Percentiles rank a stretch among this genome's conserved stretches.
phyloP scores from a whole-genome alignment of 1,140 invertebrate genomes.

The Leptinotarsa undecemlineata region DNA sequence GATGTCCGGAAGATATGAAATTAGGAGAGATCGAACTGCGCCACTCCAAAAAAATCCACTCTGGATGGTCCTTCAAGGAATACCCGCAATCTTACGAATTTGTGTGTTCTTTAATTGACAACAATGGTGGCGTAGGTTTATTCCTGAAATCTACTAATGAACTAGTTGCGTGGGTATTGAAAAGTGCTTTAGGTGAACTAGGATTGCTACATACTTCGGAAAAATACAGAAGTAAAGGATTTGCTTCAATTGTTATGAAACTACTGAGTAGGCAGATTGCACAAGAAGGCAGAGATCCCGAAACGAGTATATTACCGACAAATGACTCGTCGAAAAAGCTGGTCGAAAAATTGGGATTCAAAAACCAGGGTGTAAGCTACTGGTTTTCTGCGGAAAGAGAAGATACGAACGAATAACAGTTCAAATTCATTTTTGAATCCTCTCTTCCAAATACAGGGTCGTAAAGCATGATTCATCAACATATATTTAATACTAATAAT shows the following conservation, averaged over 20 bases:
- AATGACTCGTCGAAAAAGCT: slow-evolving; percentile 48
- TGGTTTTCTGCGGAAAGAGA: too few species aligned
- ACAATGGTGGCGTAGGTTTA: slow-evolving; percentile 47
- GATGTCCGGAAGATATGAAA: background rate
- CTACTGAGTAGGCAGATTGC: slow-evolving; percentile 49
- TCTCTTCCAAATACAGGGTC: too few species aligned
- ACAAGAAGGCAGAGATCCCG: slow-evolving; percentile 49
- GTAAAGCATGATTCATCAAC: too few species aligned
- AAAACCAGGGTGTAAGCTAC: slow-evolving; percentile 16
- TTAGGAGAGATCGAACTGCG: background rate
- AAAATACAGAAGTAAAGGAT: slow-evolving; percentile 50
- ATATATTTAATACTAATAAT: too few species aligned
- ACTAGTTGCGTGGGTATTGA: slow-evolving; percentile 49
- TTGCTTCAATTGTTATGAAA: slow-evolving; percentile 50
- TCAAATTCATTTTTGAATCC: too few species aligned
- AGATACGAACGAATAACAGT: too few species aligned
- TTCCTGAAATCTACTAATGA: slow-evolving; percentile 42
- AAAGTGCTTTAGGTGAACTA: slow-evolving; percentile 51
- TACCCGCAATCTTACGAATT: slow-evolving; percentile 41
- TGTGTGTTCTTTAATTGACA: slow-evolving; percentile 40
- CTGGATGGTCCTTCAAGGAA: background rate
- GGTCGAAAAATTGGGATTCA: slow-evolving; percentile 54
- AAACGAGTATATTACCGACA: slow-evolving; percentile 46
- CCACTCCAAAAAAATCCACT: background rate
- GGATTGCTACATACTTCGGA: slow-evolving; percentile 53